phyloP scores from a whole-genome alignment of 2,113 vertebrate genomes.

The Chlorodrepanis virens region DNA sequence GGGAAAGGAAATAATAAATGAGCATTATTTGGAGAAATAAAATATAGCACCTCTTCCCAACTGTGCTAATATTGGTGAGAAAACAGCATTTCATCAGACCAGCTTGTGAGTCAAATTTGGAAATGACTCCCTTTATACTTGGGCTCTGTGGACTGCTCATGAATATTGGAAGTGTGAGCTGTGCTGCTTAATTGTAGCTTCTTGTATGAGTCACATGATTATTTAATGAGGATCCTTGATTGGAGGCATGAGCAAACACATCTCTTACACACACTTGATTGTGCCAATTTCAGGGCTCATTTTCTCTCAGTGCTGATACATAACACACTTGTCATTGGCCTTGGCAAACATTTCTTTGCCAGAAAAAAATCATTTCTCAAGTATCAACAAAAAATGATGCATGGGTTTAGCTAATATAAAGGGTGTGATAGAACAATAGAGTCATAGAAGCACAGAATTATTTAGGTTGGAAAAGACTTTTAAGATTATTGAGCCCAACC shows the following conservation, averaged over 20 bases:
- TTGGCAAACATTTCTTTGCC: background rate
- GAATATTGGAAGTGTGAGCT: background rate
- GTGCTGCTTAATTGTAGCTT: constrained; percentile 8
- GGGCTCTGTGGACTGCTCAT: background rate
- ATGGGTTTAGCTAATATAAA: background rate
- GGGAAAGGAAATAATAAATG: background rate
- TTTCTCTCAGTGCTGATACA: background rate
- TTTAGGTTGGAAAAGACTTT: background rate
- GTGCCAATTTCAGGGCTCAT: background rate
- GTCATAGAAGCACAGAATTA: background rate
- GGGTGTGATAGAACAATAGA: background rate
- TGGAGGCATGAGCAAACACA: background rate
- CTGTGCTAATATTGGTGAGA: background rate
- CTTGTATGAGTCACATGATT: background rate
- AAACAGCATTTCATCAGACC: background rate
- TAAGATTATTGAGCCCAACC: background rate
- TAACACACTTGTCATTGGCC: background rate
- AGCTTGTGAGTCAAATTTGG: background rate
- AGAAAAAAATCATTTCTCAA: background rate
- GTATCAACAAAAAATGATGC: background rate
- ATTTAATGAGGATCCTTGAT: background rate
- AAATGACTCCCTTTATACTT: background rate
- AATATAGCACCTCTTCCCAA: background rate
- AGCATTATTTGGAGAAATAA: background rate
- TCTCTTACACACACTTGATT: background rate